phyloP scores from a whole-genome alignment of 1,140 invertebrate species.

The Zaprionus taronus region DNA sequence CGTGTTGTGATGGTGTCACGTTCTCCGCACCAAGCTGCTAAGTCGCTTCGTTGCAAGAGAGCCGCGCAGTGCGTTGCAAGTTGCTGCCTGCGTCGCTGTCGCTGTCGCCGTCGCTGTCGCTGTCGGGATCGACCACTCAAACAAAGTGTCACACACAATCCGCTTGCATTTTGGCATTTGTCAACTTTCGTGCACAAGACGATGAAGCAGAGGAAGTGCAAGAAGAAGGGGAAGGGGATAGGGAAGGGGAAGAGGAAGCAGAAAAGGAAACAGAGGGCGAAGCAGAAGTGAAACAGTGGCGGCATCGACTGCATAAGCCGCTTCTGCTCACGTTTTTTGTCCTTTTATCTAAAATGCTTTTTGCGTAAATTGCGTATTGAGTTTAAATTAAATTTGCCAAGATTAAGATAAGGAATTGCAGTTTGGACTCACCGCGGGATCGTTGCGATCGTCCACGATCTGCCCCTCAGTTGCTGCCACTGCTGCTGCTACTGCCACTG shows the following conservation, averaged over 20 bases:
- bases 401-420: conserved; percentile 80
- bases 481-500: no score
- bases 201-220: neutral
- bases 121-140: conserved; percentile 42
- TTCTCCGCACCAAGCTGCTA: conserved; percentile 10
- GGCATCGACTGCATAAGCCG: conserved; percentile 65
- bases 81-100: conserved; percentile 1
- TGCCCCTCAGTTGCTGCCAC: no score
- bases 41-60: conserved; percentile 7
- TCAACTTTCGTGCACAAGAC: conserved; percentile 68
- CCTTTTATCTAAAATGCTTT: conserved; percentile 82
- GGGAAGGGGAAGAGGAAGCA: neutral
- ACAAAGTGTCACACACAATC: conserved; percentile 81
- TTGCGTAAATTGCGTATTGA: conserved; percentile 83
- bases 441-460: neutral
- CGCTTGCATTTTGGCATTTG: conserved; percentile 82
- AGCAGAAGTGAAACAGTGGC: conserved; percentile 43
- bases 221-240: neutral
- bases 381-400: conserved; percentile 82
- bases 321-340: conserved; percentile 58
- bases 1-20: neutral
- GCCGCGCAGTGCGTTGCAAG: neutral
- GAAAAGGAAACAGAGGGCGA: conserved; percentile 19
- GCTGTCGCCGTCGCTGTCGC: neutral
- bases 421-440: conserved; percentile 23